Percentiles rank a stretch among this genome's conserved stretches.
Conservation (phyloP, 1,140 invertebrate genomes). For the Octopus sinensis region DNA sequence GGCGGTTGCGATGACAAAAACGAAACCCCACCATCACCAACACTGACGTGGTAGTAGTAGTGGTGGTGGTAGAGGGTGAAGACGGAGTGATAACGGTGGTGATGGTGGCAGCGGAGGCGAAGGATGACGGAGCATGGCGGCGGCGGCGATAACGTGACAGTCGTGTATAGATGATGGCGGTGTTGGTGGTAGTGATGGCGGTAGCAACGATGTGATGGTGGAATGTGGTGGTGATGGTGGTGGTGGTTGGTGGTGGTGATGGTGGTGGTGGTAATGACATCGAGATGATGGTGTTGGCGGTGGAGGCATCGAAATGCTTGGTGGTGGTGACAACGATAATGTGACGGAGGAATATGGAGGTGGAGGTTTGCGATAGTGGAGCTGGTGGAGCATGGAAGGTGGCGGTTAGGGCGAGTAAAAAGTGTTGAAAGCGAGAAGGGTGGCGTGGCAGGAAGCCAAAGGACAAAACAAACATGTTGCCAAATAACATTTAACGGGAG, state of each 20-base stretch:
- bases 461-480: no score
- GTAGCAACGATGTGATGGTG: not conserved
- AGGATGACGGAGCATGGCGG: not conserved
- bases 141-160: not conserved
- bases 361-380: no score
- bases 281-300: no score
- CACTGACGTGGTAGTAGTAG: not conserved
- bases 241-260: not conserved
- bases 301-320: no score
- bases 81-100: not conserved
- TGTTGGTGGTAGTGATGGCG: not conserved
- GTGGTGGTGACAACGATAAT: no score
- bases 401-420: no score
- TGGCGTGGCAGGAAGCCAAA: not conserved
- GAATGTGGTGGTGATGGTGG: not conserved
- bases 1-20: slow-evolving; percentile 16
- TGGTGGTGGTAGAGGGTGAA: not conserved
- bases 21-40: slow-evolving; percentile 25
- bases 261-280: not conserved
- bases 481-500: no score
- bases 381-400: no score
- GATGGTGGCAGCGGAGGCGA: not conserved
- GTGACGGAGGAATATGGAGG: no score
- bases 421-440: not conserved
- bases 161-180: not conserved